Conservation (phyloP, 2,888 invertebrate genomes). For the Acanthosepion lycidas region DNA sequence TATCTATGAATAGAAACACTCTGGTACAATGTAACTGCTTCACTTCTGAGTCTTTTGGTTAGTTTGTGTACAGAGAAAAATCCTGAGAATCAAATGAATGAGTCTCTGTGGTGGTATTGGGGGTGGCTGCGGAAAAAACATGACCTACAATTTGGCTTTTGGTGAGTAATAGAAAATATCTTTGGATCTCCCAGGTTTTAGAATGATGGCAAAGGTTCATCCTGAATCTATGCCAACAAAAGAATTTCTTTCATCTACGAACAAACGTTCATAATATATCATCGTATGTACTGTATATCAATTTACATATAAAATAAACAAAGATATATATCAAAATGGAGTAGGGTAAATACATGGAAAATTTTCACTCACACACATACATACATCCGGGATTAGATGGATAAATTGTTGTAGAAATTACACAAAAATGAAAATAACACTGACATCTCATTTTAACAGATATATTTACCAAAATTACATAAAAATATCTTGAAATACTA, state of each 20-base stretch:
- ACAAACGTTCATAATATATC: not conserved
- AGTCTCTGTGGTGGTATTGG: too few relatives aligned
- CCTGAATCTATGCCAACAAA: not conserved
- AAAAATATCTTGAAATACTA: too few relatives aligned
- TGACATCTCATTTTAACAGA: too few relatives aligned
- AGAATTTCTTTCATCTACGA: not conserved
- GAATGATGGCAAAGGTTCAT: not conserved
- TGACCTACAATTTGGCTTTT: not conserved
- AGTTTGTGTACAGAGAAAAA: too few relatives aligned
- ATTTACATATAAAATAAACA: not conserved
- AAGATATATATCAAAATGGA: too few relatives aligned
- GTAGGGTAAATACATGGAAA: not conserved
- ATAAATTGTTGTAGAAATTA: too few relatives aligned
- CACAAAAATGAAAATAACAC: too few relatives aligned
- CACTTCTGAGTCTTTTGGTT: too few relatives aligned
- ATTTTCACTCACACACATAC: not conserved
- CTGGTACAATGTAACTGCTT: too few relatives aligned
- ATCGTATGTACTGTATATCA: not conserved
- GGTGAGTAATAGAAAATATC: not conserved
- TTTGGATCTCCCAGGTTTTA: not conserved
- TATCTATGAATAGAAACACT: too few relatives aligned
- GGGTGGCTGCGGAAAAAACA: not conserved
- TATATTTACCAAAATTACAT: too few relatives aligned
- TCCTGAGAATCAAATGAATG: too few relatives aligned
- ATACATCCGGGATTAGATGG: not conserved